Percentiles rank a stretch among this genome's conserved stretches.
Conservation (phyloP, 2,113 vertebrate species). For the Ceyx melanurus region DNA sequence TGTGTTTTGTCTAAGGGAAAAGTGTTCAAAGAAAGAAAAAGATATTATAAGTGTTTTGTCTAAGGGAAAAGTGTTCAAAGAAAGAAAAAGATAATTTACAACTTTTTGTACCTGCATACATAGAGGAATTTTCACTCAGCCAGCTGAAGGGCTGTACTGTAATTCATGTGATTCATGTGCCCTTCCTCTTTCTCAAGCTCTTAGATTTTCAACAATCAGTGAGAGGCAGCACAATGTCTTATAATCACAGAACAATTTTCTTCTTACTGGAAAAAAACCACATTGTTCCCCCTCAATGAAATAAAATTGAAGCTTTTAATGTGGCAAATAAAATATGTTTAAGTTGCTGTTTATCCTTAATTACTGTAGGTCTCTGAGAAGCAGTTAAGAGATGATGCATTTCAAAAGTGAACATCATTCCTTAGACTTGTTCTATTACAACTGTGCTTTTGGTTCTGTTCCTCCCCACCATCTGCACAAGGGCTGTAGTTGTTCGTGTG, state of each 20-base stretch:
- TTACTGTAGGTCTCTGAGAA: constrained; percentile 9
- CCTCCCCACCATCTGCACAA: not conserved
- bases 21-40: not conserved
- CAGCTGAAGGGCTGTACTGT: not conserved
- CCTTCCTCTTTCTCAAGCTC: not conserved
- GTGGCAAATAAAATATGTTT: constrained; percentile 17
- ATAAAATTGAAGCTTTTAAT: constrained; percentile 49
- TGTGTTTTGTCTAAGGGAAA: not conserved
- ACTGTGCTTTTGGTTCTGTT: not conserved
- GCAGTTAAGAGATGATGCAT: not conserved
- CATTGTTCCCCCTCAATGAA: constrained; percentile 14
- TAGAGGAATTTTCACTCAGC: not conserved
- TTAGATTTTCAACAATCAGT: not conserved
- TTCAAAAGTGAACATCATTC: not conserved
- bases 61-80: not conserved
- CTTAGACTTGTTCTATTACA: not conserved
- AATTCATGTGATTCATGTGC: not conserved
- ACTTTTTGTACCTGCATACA: not conserved
- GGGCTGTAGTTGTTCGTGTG: not conserved
- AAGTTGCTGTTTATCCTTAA: constrained; percentile 46
- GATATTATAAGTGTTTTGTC: not conserved
- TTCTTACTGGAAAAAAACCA: constrained; percentile 39
- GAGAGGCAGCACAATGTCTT: constrained; percentile 44
- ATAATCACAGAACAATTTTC: constrained; percentile 61
- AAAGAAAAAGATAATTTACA: not conserved